These are phyloP conservation scores for Rostratula benghalensis DNA, from an alignment of 2,113 vertebrate genomes.

Conservation along the genomic window DNA sequence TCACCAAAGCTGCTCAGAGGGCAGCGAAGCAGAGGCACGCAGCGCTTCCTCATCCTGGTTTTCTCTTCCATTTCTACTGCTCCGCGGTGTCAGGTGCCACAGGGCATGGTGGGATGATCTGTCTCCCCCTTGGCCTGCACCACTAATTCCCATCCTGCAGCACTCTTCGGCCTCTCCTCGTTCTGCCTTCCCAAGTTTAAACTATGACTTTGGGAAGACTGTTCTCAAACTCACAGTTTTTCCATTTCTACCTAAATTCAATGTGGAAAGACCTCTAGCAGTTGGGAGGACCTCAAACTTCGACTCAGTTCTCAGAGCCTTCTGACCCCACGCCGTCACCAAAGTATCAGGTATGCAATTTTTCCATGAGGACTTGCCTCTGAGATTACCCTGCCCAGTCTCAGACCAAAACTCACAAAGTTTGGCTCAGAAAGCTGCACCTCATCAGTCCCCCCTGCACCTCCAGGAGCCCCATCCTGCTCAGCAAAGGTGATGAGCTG, in stretches of 20 bases:
- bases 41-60: background rate
- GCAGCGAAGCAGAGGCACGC: rapidly evolving
- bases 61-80: background rate
- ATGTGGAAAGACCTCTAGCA: background rate
- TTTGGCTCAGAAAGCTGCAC: background rate
- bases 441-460: background rate
- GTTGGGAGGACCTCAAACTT: background rate
- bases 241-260: background rate
- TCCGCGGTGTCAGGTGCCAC: rapidly evolving
- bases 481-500: background rate
- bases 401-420: background rate
- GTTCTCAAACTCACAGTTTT: background rate
- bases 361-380: background rate
- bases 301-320: background rate
- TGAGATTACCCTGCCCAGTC: background rate
- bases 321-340: background rate
- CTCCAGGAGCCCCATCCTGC: background rate
- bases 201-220: background rate
- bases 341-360: background rate
- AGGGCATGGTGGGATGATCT: rapidly evolving
- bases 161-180: background rate
- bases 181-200: background rate
- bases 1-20: background rate
- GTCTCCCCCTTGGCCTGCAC: background rate
- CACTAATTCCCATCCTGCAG: background rate